Percentiles rank a stretch among this genome's conserved stretches.
These are phyloP conservation scores for Arctocebus calabarensis DNA, from an alignment of 2,797 vertebrate genomes.

Conservation along the genomic window DNA sequence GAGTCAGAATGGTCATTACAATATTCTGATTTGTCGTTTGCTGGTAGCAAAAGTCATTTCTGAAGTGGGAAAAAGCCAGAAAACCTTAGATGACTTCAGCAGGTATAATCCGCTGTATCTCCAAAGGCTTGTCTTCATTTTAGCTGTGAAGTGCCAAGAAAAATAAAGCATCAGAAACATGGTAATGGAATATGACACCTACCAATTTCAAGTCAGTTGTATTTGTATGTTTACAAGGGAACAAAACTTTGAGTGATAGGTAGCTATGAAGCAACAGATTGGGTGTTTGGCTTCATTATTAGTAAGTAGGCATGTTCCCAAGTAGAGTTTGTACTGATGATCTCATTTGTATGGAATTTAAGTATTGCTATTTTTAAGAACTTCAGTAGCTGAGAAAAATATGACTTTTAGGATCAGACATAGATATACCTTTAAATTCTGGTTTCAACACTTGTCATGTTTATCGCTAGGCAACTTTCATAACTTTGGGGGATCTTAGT, in stretches of 20 bases:
- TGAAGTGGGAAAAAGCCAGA: not conserved
- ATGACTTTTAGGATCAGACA: not conserved
- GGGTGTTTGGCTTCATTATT: not conserved
- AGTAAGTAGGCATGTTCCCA: not conserved
- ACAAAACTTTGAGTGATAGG: not conserved
- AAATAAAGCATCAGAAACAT: not conserved
- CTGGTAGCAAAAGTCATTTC: not conserved
- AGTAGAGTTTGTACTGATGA: not conserved
- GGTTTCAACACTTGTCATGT: not conserved
- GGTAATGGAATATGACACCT: not conserved
- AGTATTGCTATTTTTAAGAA: not conserved
- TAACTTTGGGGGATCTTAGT: not conserved
- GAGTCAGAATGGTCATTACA: not conserved
- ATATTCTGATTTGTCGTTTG: not conserved
- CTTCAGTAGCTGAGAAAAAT: not conserved
- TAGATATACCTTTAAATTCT: not conserved
- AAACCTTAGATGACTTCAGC: not conserved
- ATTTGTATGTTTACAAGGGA: not conserved
- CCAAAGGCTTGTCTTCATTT: not conserved
- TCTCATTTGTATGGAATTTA: not conserved
- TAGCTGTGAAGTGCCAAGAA: not conserved
- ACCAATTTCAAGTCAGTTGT: not conserved
- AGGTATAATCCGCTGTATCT: not conserved
- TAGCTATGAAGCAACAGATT: constrained; percentile 29
- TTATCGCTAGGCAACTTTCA: not conserved